Conservation (phyloP, 2,888 invertebrate species). For the Nebria salina region DNA sequence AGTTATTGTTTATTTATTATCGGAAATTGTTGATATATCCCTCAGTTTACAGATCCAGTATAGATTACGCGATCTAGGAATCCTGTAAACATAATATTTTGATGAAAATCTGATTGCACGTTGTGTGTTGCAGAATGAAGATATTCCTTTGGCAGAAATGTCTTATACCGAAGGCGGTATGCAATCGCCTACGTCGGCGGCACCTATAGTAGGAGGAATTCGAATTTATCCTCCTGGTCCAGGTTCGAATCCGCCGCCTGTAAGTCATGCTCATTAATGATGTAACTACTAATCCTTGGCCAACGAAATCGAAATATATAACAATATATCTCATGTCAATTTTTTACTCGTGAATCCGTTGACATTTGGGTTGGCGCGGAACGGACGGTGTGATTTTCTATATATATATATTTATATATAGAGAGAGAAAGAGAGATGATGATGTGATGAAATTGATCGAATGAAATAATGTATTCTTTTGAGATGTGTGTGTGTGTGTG, state of each 20-base stretch:
- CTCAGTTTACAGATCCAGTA: too few species aligned
- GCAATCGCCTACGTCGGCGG: slow-evolving; percentile 50
- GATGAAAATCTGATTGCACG: slow-evolving; percentile 19
- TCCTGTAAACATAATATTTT: slow-evolving; percentile 4
- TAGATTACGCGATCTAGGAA: background rate
- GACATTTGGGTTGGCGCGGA: slow-evolving; percentile 25
- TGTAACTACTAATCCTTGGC: slow-evolving; percentile 37
- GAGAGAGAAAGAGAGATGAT: background rate
- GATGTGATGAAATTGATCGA: slow-evolving; percentile 7
- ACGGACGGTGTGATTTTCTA: slow-evolving; percentile 5
- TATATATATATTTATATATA: too few species aligned
- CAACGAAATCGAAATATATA: slow-evolving; percentile 37
- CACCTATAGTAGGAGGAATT: slow-evolving; percentile 59
- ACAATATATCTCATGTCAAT: slow-evolving; percentile 46
- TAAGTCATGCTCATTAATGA: slow-evolving; percentile 59
- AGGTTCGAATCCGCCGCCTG: slow-evolving; percentile 63
- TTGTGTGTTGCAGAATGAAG: slow-evolving; percentile 72
- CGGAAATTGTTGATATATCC: too few species aligned
- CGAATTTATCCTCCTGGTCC: slow-evolving; percentile 61
- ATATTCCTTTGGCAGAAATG: slow-evolving; percentile 78
- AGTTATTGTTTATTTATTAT: too few species aligned
- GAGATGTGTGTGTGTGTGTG: background rate
- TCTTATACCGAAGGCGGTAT: slow-evolving; percentile 71
- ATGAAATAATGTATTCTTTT: background rate
- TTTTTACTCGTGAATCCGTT: slow-evolving; percentile 42